These are phyloP conservation scores for Drosophila persimilis DNA, from an alignment of 1,140 invertebrate species.

Conservation along the genomic window DNA sequence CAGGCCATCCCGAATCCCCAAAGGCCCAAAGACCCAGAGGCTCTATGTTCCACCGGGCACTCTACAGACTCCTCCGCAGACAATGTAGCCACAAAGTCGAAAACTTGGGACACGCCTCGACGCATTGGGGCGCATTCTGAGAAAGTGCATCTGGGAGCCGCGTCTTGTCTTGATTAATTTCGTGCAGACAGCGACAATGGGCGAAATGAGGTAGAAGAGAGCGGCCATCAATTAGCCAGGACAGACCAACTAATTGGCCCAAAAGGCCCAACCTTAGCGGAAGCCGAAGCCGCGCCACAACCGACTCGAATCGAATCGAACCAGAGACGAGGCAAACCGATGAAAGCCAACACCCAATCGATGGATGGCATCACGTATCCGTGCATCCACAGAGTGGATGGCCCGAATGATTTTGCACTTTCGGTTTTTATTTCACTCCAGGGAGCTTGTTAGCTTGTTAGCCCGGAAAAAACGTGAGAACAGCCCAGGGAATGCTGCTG, in stretches of 20 bases:
- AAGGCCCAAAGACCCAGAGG: background rate
- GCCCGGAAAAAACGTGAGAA: constrained; percentile 66
- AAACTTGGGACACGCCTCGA: constrained; percentile 37
- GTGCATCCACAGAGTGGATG: constrained; percentile 29
- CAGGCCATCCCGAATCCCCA: constrained; percentile 25
- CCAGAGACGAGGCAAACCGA: background rate
- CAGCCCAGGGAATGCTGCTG: constrained; percentile 3
- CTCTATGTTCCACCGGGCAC: background rate
- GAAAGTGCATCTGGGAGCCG: constrained; percentile 38
- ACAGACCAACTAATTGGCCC: constrained; percentile 59
- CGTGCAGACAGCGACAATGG: constrained; percentile 74
- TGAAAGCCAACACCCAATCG: constrained; percentile 8
- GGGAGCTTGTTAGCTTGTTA: constrained; percentile 80
- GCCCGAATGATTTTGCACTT: constrained; percentile 59
- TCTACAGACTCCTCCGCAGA: background rate
- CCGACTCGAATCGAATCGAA: constrained; percentile 8
- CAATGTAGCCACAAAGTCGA: constrained; percentile 45
- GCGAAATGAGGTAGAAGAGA: constrained; percentile 60
- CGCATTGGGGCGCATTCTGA: constrained; percentile 24
- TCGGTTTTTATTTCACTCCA: constrained; percentile 74
- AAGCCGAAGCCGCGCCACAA: background rate
- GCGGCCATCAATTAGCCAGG: constrained; percentile 38
- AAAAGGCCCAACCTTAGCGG: background rate
- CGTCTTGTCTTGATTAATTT: constrained; percentile 61
- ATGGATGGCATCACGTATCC: constrained; percentile 65